These are phyloP conservation scores for Gasterosteus nipponicus DNA, from an alignment of 2,113 vertebrate genomes.

Conservation along the genomic window DNA sequence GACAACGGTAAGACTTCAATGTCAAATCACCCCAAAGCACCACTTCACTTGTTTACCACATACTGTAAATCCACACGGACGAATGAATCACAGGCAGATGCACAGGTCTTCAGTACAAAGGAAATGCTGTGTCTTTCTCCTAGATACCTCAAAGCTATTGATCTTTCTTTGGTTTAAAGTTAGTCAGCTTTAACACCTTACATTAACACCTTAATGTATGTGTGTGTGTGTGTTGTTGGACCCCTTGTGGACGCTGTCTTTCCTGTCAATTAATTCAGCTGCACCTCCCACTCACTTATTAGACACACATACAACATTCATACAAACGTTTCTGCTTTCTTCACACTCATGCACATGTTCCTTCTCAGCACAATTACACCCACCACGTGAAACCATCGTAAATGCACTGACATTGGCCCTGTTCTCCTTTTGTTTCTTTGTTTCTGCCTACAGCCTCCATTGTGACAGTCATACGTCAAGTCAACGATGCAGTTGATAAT, in stretches of 20 bases:
- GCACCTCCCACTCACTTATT: neutral
- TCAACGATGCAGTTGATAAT: slow-evolving; percentile 75
- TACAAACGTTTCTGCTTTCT: neutral
- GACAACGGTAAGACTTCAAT: slow-evolving; percentile 89
- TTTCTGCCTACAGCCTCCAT: slow-evolving; percentile 66
- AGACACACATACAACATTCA: slow-evolving; percentile 10
- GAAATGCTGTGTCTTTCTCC: slow-evolving; percentile 28
- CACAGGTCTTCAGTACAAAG: no score
- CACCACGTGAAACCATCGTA: slow-evolving; percentile 12
- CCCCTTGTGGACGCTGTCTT: slow-evolving; percentile 21
- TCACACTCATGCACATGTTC: neutral
- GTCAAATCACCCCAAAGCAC: neutral
- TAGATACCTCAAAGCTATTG: slow-evolving; percentile 52
- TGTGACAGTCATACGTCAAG: slow-evolving; percentile 78
- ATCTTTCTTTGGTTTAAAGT: slow-evolving; percentile 32
- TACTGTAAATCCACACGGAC: neutral
- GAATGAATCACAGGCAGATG: neutral
- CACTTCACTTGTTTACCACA: neutral
- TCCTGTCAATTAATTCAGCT: slow-evolving; percentile 48
- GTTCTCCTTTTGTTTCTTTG: slow-evolving; percentile 16
- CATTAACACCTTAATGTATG: slow-evolving; percentile 34
- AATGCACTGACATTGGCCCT: slow-evolving; percentile 28
- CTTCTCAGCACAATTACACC: slow-evolving; percentile 2
- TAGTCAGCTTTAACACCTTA: slow-evolving; percentile 22
- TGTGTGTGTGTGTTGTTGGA: slow-evolving; percentile 13